Conservation (phyloP, 2,113 vertebrate genomes). For the Cyanoderma ruficeps region DNA sequence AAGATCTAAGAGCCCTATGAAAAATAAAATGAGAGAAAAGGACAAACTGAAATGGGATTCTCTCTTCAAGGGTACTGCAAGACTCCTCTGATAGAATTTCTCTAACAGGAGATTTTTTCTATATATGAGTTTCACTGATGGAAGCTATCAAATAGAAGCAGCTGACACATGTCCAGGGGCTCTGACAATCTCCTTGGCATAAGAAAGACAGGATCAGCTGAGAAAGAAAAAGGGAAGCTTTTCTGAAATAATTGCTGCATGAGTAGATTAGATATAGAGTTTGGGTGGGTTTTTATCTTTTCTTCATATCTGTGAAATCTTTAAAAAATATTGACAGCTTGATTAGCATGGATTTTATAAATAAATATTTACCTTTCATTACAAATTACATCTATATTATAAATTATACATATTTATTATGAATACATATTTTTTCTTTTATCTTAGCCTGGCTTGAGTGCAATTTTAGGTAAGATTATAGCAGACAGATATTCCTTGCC, state of each 20-base stretch:
- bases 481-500: background rate
- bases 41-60: background rate
- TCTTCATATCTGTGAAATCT: background rate
- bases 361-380: background rate
- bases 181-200: background rate
- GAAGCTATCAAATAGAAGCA: background rate
- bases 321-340: background rate
- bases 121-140: background rate
- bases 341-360: background rate
- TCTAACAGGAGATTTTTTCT: background rate
- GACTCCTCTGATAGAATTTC: background rate
- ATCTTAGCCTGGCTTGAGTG: background rate
- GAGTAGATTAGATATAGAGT: background rate
- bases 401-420: background rate
- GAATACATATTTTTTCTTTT: background rate
- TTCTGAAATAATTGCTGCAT: background rate
- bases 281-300: background rate
- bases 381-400: background rate
- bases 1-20: background rate
- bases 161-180: background rate
- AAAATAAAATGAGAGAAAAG: background rate
- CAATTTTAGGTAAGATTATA: background rate
- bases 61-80: background rate
- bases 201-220: background rate
- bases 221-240: background rate